Evolutionary conservation across 2,888 invertebrate genomes (phyloP).

Genomic region (Phengaris alcon): DNA sequence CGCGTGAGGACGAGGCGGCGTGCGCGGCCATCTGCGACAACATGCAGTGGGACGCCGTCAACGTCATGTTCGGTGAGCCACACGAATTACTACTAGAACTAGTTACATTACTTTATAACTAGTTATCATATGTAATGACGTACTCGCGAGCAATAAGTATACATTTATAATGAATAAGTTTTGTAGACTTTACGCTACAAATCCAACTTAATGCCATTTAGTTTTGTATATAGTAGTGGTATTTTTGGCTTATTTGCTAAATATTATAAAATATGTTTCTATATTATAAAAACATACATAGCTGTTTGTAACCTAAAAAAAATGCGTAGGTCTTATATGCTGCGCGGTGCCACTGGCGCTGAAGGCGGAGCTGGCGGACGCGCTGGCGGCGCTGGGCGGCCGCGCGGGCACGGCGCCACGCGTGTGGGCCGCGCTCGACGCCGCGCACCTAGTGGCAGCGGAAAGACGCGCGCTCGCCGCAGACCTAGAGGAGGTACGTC

Average conservation of each 20-base stretch:
- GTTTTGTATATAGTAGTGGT: too few relatives aligned
- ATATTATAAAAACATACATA: too few relatives aligned
- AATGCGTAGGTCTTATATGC: conserved; percentile 83
- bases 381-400: conserved; percentile 89
- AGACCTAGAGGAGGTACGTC: conserved; percentile 89
- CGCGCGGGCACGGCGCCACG: conserved; percentile 87
- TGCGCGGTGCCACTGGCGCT: conserved; percentile 92
- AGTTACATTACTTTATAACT: background rate
- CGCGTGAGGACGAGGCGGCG: conserved; percentile 88
- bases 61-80: conserved; percentile 82
- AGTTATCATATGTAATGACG: too few relatives aligned
- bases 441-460: conserved; percentile 86
- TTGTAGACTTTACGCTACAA: too few relatives aligned
- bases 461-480: conserved; percentile 85
- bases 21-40: conserved; percentile 91
- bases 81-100: background rate
- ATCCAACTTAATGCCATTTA: too few relatives aligned
- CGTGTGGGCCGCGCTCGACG: conserved; percentile 92
- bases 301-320: too few relatives aligned
- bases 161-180: too few relatives aligned
- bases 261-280: too few relatives aligned
- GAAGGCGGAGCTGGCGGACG: conserved; percentile 89
- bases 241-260: too few relatives aligned
- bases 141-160: too few relatives aligned
- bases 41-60: conserved; percentile 91